Evolutionary conservation across 2,888 invertebrate species (phyloP).

Genomic region (Andrena chrysosceles): DNA sequence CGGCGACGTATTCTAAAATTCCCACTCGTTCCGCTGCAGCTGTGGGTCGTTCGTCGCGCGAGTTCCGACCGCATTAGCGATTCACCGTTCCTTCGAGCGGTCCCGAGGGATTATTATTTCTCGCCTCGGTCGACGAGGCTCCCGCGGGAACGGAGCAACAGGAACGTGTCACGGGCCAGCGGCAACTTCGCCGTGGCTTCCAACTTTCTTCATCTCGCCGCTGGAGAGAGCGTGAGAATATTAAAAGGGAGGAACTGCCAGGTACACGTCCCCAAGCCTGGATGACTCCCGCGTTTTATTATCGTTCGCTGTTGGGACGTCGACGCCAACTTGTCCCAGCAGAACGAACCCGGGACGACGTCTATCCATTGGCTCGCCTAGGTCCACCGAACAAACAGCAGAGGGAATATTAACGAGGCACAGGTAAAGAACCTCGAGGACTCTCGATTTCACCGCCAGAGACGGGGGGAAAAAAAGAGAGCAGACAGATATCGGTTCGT

Average conservation of each 20-base stretch:
- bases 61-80: constrained; percentile 13
- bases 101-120: constrained; percentile 46
- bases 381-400: not conserved
- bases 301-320: not conserved
- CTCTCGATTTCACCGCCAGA: not conserved
- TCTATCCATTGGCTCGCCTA: too few species aligned
- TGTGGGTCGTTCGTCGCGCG: not conserved
- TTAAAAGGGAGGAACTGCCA: constrained; percentile 5
- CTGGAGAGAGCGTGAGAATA: constrained; percentile 17
- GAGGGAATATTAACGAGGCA: not conserved
- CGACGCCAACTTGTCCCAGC: too few species aligned
- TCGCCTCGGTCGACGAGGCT: constrained; percentile 6
- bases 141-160: constrained; percentile 39
- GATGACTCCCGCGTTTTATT: not conserved
- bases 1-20: too few species aligned
- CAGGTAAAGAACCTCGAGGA: not conserved
- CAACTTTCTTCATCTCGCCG: constrained; percentile 36
- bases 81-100: constrained; percentile 5
- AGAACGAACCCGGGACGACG: not conserved
- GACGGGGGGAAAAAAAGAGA: not conserved
- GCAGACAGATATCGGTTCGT: not conserved
- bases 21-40: too few species aligned
- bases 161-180: constrained; percentile 32
- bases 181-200: constrained; percentile 21
- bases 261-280: not conserved